A percentile compares a stretch with the other conserved stretches of the same genome.
Evolutionary conservation across 1,140 invertebrate genomes (phyloP).

Genomic region (Laupala kohalensis): DNA sequence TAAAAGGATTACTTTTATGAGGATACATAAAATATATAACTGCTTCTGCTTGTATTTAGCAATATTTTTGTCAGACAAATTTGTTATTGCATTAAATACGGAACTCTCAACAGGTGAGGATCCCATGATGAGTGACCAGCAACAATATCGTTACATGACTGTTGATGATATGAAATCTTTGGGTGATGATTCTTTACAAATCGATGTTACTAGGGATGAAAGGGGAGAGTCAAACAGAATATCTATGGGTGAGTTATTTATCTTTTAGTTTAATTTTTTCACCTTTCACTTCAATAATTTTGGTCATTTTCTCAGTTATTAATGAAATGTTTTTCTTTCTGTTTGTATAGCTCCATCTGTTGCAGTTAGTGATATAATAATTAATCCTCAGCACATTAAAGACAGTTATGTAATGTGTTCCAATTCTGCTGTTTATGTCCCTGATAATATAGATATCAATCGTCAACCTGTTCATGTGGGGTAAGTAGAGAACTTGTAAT

Average conservation of each 20-base stretch:
- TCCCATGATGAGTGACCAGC: constrained; percentile 59
- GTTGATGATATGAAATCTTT: constrained; percentile 70
- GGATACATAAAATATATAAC: too few relatives aligned
- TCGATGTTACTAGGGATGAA: constrained; percentile 54
- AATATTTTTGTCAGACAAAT: too few relatives aligned
- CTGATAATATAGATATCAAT: constrained; percentile 81
- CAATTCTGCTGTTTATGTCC: constrained; percentile 35
- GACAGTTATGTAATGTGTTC: constrained; percentile 33
- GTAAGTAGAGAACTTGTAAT: constrained; percentile 52
- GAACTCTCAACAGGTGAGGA: constrained; percentile 66
- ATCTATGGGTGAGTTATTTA: constrained; percentile 7
- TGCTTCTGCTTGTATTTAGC: too few relatives aligned
- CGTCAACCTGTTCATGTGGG: constrained; percentile 68
- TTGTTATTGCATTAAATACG: too few relatives aligned
- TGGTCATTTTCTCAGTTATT: neutral
- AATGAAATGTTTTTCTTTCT: neutral
- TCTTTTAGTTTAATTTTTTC: neutral
- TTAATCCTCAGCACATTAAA: constrained; percentile 19
- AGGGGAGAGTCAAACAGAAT: constrained; percentile 16
- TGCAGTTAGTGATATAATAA: constrained; percentile 4
- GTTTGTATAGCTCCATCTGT: constrained; percentile 5
- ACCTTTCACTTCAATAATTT: neutral
- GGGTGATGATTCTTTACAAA: constrained; percentile 60
- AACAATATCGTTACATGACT: constrained; percentile 79
- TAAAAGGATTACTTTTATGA: too few relatives aligned